Evolutionary conservation across 2,113 vertebrate species (phyloP), one percentile per base, ranked within the genome.

Genomic region (Seriola dumerili): DNA sequence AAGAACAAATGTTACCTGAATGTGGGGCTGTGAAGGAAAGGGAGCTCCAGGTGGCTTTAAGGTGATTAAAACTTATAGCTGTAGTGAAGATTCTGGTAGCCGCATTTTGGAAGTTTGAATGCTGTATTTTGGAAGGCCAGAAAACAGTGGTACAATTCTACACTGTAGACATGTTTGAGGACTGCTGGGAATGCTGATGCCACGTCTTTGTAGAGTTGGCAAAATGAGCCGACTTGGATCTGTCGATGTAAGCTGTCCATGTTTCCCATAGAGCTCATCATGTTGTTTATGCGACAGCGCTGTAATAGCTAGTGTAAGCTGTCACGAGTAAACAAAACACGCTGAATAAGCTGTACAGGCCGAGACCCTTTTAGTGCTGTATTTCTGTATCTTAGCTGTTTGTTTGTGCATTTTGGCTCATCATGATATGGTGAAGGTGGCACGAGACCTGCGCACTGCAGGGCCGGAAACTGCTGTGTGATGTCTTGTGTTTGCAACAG

Each of bases 231-330:
- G 25, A 67, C 42, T 70, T 75, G 65, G 54, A 78, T 67, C 23
- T 57, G 57, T 75, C 70, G 82, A 76, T 81, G 78, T 83, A 85
- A 81, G 72, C 50, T 2, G 40, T 66, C 29, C 58, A 36, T 73
- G 86, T 85, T 78, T 84, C 70, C 55, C 69, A 69, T 54, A 23
- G 72, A 61, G 44, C 80, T 78, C 69, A 83, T 85, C 65, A 12
- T 84, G 72, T 71, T 80, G 68, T 84, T 82, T 59, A 73, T 74
- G 72, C 36, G 17, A 58, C 42, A 66, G 69, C 21, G 17, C n/a
- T 70, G 63, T 46, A 46, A 62, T 32, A 65, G 78, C 62, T 59
- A 21, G 40, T 78, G 78, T 81, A 78, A 77, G 76, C 72, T 84
- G 64, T 82, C 75, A 71, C 7, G 38, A 69, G 55, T 40, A 68